Percentiles rank a stretch among this genome's conserved stretches.
phyloP scores from a whole-genome alignment of 2,888 invertebrate genomes.

The Podabrus alpinus region DNA sequence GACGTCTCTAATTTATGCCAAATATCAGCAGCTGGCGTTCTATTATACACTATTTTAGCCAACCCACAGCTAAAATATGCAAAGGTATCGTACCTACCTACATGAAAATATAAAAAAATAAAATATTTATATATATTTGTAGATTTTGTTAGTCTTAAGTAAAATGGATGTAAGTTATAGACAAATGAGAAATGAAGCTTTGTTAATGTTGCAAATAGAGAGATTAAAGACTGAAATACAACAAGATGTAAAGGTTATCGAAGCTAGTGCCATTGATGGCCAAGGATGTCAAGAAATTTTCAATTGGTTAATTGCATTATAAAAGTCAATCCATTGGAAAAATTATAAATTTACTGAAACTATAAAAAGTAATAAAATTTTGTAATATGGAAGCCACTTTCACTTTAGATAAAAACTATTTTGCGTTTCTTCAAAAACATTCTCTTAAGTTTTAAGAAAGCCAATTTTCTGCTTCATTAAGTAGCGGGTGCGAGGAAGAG shows the following conservation, averaged over 20 bases:
- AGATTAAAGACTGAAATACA: slow-evolving; percentile 70
- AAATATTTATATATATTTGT: slow-evolving; percentile 40
- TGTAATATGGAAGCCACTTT: slow-evolving; percentile 30
- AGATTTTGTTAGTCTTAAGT: slow-evolving; percentile 73
- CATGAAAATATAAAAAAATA: neutral
- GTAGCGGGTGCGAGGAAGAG: neutral
- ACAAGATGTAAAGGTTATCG: slow-evolving; percentile 70
- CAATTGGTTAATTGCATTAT: slow-evolving; percentile 58
- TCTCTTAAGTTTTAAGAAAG: slow-evolving; percentile 23
- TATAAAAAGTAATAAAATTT: neutral
- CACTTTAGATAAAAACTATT: slow-evolving; percentile 16
- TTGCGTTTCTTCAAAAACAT: slow-evolving; percentile 1
- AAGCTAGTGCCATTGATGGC: slow-evolving; percentile 75
- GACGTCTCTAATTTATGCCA: slow-evolving; percentile 85
- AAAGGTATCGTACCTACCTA: slow-evolving; percentile 67
- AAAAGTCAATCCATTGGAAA: slow-evolving; percentile 2
- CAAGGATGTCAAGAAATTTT: slow-evolving; percentile 71
- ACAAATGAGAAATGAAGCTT: slow-evolving; percentile 84
- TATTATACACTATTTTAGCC: slow-evolving; percentile 76
- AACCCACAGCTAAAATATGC: slow-evolving; percentile 70
- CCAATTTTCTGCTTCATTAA: slow-evolving; percentile 20
- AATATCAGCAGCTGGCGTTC: slow-evolving; percentile 81
- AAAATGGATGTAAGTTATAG: slow-evolving; percentile 87
- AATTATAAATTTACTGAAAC: neutral
- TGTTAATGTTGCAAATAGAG: slow-evolving; percentile 78